A percentile compares a stretch with the other conserved stretches of the same genome.
Evolutionary conservation across 2,888 invertebrate genomes (phyloP).

Genomic region (Allygus modestus): DNA sequence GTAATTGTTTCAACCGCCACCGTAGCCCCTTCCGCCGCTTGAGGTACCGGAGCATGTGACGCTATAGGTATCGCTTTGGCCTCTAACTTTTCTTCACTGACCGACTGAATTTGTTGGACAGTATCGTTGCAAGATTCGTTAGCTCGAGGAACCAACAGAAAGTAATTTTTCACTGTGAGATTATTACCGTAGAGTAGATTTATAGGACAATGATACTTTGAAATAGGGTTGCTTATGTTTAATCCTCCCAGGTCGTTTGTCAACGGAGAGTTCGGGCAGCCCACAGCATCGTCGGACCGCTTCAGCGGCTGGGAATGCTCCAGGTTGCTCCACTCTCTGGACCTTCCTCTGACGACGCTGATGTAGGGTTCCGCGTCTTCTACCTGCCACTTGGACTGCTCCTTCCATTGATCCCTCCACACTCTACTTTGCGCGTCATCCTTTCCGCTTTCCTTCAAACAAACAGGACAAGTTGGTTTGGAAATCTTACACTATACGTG

Average conservation of each 20-base stretch:
- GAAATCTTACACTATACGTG: too few species aligned
- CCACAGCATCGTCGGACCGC: neutral
- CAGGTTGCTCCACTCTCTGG: slow-evolving; percentile 23
- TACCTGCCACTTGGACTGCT: neutral
- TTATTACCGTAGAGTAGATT: slow-evolving; percentile 41
- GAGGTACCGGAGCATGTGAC: neutral
- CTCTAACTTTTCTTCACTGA: neutral
- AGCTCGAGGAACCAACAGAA: neutral
- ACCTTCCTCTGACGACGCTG: neutral
- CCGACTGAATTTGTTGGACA: neutral
- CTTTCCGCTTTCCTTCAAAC: neutral
- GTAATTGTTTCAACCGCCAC: neutral
- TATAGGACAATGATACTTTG: slow-evolving; percentile 32
- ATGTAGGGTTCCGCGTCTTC: neutral
- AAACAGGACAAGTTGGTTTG: neutral
- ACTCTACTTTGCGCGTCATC: neutral
- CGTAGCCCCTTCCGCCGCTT: neutral
- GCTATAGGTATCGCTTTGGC: neutral
- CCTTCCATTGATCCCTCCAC: neutral
- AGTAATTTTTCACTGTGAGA: slow-evolving; percentile 42
- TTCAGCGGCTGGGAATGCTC: slow-evolving; percentile 26
- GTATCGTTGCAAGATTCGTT: neutral
- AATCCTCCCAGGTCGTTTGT: neutral
- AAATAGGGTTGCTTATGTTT: neutral
- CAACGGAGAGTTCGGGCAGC: neutral